A percentile compares a stretch with the other conserved stretches of the same genome.
Conservation (phyloP, 2,797 vertebrate genomes). For the Saxicola maurus region DNA sequence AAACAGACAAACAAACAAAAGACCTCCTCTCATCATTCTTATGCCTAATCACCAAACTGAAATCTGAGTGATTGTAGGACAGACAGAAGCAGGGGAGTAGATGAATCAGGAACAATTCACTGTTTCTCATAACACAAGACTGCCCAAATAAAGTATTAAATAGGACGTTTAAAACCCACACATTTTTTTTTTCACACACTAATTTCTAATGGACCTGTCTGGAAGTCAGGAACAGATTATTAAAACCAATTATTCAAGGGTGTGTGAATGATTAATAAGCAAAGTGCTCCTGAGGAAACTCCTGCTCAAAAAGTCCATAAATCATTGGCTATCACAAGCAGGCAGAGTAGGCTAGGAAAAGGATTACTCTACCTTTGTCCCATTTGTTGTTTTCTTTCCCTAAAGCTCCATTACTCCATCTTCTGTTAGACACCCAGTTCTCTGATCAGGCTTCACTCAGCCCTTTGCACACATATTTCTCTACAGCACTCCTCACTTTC, state of each 20-base stretch:
- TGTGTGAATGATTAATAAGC: neutral
- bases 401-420: neutral
- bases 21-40: neutral
- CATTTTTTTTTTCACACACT: accelerated
- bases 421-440: neutral
- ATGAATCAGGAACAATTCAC: neutral
- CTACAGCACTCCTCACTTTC: neutral
- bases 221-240: neutral
- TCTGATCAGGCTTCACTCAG: neutral
- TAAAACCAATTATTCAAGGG: neutral
- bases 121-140: neutral
- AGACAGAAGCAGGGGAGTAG: neutral
- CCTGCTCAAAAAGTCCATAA: neutral
- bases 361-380: neutral
- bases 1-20: neutral
- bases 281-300: neutral
- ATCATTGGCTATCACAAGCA: neutral
- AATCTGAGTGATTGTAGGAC: neutral
- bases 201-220: neutral
- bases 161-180: neutral
- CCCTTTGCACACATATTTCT: neutral
- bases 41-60: neutral
- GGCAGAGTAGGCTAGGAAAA: neutral
- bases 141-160: neutral
- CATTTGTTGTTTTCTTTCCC: neutral